phyloP scores from a whole-genome alignment of 2,113 vertebrate species.

The Seriola dumerili region DNA sequence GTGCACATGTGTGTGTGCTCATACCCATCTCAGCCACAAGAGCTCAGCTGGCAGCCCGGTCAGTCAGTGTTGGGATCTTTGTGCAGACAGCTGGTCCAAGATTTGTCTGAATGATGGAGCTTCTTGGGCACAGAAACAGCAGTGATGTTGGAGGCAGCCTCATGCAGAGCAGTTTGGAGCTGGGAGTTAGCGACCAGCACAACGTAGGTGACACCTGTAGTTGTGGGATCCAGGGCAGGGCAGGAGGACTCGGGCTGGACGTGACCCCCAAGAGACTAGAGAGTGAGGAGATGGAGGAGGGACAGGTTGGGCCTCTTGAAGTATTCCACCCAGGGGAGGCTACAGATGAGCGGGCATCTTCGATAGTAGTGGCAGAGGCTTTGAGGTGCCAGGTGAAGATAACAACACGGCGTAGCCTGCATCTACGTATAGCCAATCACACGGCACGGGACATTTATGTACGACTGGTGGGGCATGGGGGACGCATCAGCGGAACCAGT shows the following conservation, averaged over 20 bases:
- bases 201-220: background rate
- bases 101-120: slow-evolving; percentile 72
- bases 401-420: slow-evolving; percentile 90
- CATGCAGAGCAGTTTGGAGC: slow-evolving; percentile 49
- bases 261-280: slow-evolving; percentile 27
- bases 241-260: slow-evolving; percentile 31
- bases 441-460: slow-evolving; percentile 91
- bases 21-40: slow-evolving; percentile 14
- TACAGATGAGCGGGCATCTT: slow-evolving; percentile 60
- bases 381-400: slow-evolving; percentile 96
- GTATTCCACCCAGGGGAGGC: slow-evolving; percentile 66
- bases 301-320: slow-evolving; percentile 62
- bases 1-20: slow-evolving; percentile 10
- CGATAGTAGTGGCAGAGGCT: slow-evolving; percentile 75
- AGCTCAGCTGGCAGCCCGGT: slow-evolving; percentile 54
- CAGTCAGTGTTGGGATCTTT: slow-evolving; percentile 43
- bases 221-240: slow-evolving; percentile 18
- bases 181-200: slow-evolving; percentile 24
- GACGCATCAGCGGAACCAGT: slow-evolving; percentile 86
- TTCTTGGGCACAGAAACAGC: slow-evolving; percentile 69
- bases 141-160: slow-evolving; percentile 42
- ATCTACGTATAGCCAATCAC: slow-evolving; percentile 94
- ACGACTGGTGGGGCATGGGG: slow-evolving; percentile 90
- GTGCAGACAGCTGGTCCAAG: slow-evolving; percentile 51
- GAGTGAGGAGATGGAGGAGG: slow-evolving; percentile 30